Evolutionary conservation across 2,113 vertebrate species (phyloP).

Genomic region (Ammodramus savannarum): DNA sequence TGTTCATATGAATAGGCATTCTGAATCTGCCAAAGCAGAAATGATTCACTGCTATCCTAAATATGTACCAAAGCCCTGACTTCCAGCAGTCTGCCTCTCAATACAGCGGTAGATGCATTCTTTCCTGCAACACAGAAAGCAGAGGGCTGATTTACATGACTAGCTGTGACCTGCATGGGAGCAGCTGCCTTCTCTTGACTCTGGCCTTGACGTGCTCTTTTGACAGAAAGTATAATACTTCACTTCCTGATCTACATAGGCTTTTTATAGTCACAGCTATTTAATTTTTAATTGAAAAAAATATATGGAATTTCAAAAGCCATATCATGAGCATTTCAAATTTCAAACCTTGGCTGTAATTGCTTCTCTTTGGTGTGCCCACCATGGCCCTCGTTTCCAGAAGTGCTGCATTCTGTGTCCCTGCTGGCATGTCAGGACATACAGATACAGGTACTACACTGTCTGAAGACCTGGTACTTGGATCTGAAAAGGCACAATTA

Average conservation of each 20-base stretch:
- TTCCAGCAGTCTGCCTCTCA: background rate
- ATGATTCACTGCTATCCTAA: background rate
- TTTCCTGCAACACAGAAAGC: background rate
- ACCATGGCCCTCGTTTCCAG: background rate
- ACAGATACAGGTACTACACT: fast-evolving
- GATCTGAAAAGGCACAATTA: background rate
- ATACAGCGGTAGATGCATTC: background rate
- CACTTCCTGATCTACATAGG: background rate
- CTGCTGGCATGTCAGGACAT: background rate
- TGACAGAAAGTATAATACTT: background rate
- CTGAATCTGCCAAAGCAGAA: background rate
- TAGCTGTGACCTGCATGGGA: background rate
- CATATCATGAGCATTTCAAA: background rate
- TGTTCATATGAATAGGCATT: background rate
- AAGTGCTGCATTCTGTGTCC: background rate
- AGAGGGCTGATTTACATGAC: background rate
- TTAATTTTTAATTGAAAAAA: constrained; percentile 19
- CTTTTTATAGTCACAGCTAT: background rate
- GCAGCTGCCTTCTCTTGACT: background rate
- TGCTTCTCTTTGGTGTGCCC: background rate
- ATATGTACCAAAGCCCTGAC: background rate
- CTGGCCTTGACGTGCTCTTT: background rate
- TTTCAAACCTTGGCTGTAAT: constrained; percentile 8
- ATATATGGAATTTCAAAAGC: background rate
- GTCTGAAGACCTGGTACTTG: background rate